phyloP scores from a whole-genome alignment of 2,888 invertebrate species.

The Sclerodermus sp. region DNA sequence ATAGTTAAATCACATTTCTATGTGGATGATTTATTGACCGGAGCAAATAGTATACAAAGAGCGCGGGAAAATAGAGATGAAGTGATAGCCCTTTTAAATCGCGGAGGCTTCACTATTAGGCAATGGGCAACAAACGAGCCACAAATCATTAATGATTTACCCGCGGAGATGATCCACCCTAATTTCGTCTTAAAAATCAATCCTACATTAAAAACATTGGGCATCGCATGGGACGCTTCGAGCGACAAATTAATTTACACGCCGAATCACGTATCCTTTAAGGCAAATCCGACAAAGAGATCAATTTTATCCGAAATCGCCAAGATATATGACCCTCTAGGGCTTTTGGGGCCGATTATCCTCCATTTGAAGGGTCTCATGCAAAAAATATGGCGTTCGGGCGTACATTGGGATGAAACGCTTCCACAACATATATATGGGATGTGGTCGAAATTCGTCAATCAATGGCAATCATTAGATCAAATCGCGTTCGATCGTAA shows the following conservation, averaged over 20 bases:
- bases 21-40: neutral
- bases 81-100: neutral
- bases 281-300: neutral
- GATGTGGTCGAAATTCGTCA: neutral
- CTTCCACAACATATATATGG: neutral
- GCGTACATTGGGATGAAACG: neutral
- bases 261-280: neutral
- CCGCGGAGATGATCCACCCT: neutral
- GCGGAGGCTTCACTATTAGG: slow-evolving; percentile 2
- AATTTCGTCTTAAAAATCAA: neutral
- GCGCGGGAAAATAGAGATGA: slow-evolving; percentile 2
- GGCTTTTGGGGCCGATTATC: neutral
- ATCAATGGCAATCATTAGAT: neutral
- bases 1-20: neutral
- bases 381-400: neutral
- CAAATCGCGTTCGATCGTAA: neutral
- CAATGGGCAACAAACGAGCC: slow-evolving; percentile 7
- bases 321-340: slow-evolving; percentile 7
- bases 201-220: slow-evolving; percentile 3
- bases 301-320: slow-evolving; percentile 3
- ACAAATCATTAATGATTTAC: neutral
- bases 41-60: neutral
- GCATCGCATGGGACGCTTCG: neutral
- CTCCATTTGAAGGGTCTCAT: neutral
- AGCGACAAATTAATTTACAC: neutral